A percentile compares a stretch with the other conserved stretches of the same genome.
Evolutionary conservation across 2,888 invertebrate genomes (phyloP).

Genomic region (Drosophila subsilvestris): DNA sequence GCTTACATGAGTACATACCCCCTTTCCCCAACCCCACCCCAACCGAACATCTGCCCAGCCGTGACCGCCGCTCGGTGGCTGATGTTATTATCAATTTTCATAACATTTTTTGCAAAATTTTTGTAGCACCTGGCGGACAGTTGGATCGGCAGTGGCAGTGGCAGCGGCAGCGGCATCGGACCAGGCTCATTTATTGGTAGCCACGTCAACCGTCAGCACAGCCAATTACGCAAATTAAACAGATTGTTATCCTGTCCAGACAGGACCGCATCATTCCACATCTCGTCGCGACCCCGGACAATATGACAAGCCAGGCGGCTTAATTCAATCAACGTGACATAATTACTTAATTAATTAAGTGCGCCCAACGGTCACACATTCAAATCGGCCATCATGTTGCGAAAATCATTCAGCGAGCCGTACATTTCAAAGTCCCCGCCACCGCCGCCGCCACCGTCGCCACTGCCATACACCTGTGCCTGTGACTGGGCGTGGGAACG

Average conservation of each 20-base stretch:
- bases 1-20: background rate
- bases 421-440: constrained; percentile 89
- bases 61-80: constrained; percentile 2
- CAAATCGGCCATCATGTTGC: constrained; percentile 91
- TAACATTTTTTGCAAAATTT: constrained; percentile 28
- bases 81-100: constrained; percentile 46
- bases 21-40: background rate
- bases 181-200: constrained; percentile 46
- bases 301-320: constrained; percentile 41
- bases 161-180: background rate
- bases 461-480: constrained; percentile 50
- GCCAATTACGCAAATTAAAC: constrained; percentile 79
- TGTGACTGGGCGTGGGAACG: constrained; percentile 58
- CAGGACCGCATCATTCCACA: constrained; percentile 12
- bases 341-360: constrained; percentile 76
- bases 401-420: constrained; percentile 89
- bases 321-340: constrained; percentile 71
- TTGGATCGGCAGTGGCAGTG: constrained; percentile 7
- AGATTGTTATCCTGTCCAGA: constrained; percentile 74
- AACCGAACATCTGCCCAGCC: background rate
- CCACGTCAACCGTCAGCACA: constrained; percentile 71
- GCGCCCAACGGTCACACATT: constrained; percentile 85
- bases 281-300: constrained; percentile 23
- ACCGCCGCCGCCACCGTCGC: constrained; percentile 83
- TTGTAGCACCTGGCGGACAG: constrained; percentile 41